Evolutionary conservation across 2,888 invertebrate species (phyloP), one percentile per base, ranked within the genome.

Genomic region (Agrotis puta): DNA sequence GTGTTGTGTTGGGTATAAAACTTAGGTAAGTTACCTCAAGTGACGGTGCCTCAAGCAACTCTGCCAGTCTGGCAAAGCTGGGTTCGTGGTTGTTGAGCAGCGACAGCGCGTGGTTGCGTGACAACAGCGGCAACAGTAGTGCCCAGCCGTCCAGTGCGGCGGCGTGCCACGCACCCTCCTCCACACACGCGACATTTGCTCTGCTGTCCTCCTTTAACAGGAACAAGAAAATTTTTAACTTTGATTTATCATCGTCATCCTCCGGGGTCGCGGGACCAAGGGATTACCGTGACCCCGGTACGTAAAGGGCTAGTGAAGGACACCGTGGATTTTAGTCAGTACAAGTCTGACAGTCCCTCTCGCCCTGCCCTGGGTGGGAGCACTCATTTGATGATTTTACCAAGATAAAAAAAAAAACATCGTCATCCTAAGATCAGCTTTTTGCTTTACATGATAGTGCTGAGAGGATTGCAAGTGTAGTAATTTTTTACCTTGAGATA

Each of bases 101-200:
- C 79, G 97, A 94, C 73, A 96, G 96, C 59, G 97, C 97, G 92
- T 98, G 97, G 63, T 97, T 96, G 0, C 98, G 95, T 11, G 98
- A 96, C 91, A 98, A 97, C 56, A 98, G 96, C 18, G 99, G 98
- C 59, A 99, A 94, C 68, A 99, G 97, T 69, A 99, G 96, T 80
- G 98, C 98, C 99, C 99, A 99, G 4, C 98, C 97, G 79, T 98
- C 97, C 69, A 99, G 95, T 24, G 99, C 99, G 50, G 98, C 97
- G 67, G 98, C 98, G 93, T 99, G 98, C 81, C 99, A 94, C 5
- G 73, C 76, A 72, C 97, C 95, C 62, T 97, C 98, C 61, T 97
- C 95, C 78, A 98, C 98, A n/a, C 97, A 96, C 45, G 97, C 95
- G 24, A 94, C 94, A 72, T 95, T 96, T 77, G 95, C 95, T 65